Base-by-base conservation (phyloP, 2,797 vertebrate genomes). In the Pitangus sulphuratus region DNA sequence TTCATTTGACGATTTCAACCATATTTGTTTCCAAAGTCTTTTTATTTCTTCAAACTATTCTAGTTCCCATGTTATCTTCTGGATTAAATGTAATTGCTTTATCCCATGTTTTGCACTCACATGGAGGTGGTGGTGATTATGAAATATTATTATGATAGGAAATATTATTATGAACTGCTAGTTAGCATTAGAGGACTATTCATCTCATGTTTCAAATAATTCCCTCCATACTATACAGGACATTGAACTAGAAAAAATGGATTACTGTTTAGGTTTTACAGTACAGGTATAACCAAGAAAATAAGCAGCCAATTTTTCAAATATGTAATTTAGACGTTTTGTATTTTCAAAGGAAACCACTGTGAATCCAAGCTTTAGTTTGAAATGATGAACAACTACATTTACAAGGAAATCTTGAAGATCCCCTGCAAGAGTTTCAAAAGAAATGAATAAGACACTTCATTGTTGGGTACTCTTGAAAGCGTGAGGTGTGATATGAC, bases 401-500 rank as follows among this genome's bases (percentile, higher is more conserved):
- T 39, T 66, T 47, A n/a, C 20, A 45, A 25, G 2, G 5, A 84
- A 33, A 54, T 54, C 48, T 57, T 70, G 13, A 70, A 74, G 21
- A 75, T 68, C 7, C 5, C 9, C 20, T 54, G 21, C 16, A 71
- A 30, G 12, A 54, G 12, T 58, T 79, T 78, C 58, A 53, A 50
- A 75, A n/a, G 24, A 51, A n/a, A 68, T 33, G 1, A 76, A 19
- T 40, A 69, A 69, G 33, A n/a, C 15, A 31, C 8, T 28, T 61
- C 6, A 15, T 45, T 40, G 9, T 20, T 58, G 58, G 30, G 8
- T 69, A 39, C 28, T 75, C 28, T 58, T 71, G 53, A 82, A 82
- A 70, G 50, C 1, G 1, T 9, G 22, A 7, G 5, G 1, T 50
- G 40, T 65, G 28, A 40, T 20, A 19, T 8, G 1, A 20, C 16